Evolutionary conservation across 1,140 invertebrate genomes (phyloP), one percentile per base, ranked within the genome.

Genomic region (Spodoptera litura): DNA sequence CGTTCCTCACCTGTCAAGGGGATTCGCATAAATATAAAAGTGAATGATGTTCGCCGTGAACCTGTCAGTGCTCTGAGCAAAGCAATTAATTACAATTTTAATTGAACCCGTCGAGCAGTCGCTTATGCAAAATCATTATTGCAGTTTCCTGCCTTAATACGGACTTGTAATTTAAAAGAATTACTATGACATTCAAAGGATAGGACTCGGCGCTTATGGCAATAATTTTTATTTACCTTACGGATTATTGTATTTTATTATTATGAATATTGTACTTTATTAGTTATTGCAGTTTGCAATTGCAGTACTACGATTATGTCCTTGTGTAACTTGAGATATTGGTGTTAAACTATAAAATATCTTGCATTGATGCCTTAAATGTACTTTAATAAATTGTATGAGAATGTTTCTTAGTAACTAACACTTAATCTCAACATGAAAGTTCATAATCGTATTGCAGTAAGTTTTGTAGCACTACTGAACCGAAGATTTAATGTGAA

Each of bases 11-110:
- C 86, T 89, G 88, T 90, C 91, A 89, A 87, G 83, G 78, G 81
- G 80, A 88, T 89, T 88, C 89, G 89, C 89, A 89, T 92, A 91
- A 90, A 91, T 89, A 91, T 89, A 89, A 92, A 90, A 90, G 86
- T 92, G 89, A 92, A 90, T 91, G 90, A 93, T 93, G 89, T 82
- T 85, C 87, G 64, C 85, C 80, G 81, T 87, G 85, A 86, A 79
- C 72, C 87, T 87, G 91, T 91, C 92, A 90, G 87, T 85, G 82
- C 86, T 87, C 78, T 78, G 86, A 83, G 82, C 80, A 76, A 74
- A 88, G 88, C 90, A 91, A 93, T 94, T 92, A 94, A 93, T 94
- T 93, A 91, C 83, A 88, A 85, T 90, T 91, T 94, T 94, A 93
- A 94, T 94, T 92, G 90, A 91, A 90, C 84, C 83, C 84, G 90